Evolutionary conservation across 2,888 invertebrate species (phyloP), one percentile per base, ranked within the genome.

Genomic region (Lamproptera curius): DNA sequence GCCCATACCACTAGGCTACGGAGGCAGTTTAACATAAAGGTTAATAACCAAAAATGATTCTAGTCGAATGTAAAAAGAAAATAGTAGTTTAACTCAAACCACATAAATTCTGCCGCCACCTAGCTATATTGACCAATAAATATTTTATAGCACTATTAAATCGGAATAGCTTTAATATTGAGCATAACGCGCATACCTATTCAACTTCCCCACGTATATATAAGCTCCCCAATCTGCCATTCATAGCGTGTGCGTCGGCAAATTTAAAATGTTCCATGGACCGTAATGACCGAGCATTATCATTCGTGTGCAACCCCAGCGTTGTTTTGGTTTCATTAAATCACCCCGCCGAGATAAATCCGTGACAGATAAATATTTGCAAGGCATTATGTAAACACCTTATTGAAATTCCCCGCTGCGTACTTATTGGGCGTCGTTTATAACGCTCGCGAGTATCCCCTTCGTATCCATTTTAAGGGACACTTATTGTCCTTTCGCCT

Each of bases 311-410:
- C 39, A 43, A 61, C 65, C 67, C 70, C 63, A 58, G 52, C 56
- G 56, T 65, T 77, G 69, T 78, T 76, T 73, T 70, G 76, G 72
- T 81, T 82, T 81, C 80, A 84, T 82, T 76, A 80, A 80, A 78
- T 69, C 71, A 64, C 78, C 81, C 79, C 65, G 50, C 59, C 58
- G 53, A 56, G 62, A 64, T 68, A 69, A 65, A 65, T 67, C 61
- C 58, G 65, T 61, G 68, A 61, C 63, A 62, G 55, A 62, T 74
- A 78, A 81, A 84, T 82, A 82, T 80, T 74, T 75, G 77, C 68
- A 49, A 53, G 55, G 65, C 65, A 65, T 68, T 73, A 66, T 70
- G 67, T 69, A 78, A 80, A 82, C 75, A 82, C 63, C 65, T 59
- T 61, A 66, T 71, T 70, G 65, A 68, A 61, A 56, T 60, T 58